Evolutionary conservation across 2,888 invertebrate genomes (phyloP).

Genomic region (Micoletzkya japonica): DNA sequence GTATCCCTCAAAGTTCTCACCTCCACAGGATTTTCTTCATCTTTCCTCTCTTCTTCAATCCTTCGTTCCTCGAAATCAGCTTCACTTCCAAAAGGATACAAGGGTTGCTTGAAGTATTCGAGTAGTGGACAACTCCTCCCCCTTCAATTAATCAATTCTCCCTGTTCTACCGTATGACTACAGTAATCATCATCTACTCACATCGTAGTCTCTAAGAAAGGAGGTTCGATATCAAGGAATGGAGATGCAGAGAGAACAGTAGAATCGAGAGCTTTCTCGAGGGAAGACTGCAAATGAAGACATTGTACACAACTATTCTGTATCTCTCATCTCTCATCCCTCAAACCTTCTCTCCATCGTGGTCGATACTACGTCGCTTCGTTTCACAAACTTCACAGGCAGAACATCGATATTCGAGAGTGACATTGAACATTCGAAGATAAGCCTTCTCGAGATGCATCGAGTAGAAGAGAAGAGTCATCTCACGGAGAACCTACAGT

Average conservation of each 20-base stretch:
- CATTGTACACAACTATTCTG: background rate
- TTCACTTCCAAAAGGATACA: slow-evolving; percentile 40
- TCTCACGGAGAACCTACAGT: slow-evolving; percentile 14
- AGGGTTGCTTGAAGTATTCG: slow-evolving; percentile 62
- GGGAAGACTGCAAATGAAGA: background rate
- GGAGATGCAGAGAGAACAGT: slow-evolving; percentile 80
- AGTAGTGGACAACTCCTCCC: slow-evolving; percentile 70
- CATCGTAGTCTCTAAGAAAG: slow-evolving; percentile 78
- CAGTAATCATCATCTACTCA: slow-evolving; percentile 63
- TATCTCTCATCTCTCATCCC: background rate
- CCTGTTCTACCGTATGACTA: background rate
- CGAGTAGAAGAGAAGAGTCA: slow-evolving; percentile 20
- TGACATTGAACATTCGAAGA: slow-evolving; percentile 65
- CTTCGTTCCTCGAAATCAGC: slow-evolving; percentile 35
- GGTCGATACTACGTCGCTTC: slow-evolving; percentile 40
- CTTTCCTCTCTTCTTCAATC: slow-evolving; percentile 34
- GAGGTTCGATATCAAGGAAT: slow-evolving; percentile 80
- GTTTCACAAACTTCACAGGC: slow-evolving; percentile 43
- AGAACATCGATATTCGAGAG: slow-evolving; percentile 39
- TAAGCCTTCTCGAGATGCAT: slow-evolving; percentile 80
- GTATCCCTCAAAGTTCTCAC: no score
- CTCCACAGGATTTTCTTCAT: no score
- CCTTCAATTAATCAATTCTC: slow-evolving; percentile 20
- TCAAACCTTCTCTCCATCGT: slow-evolving; percentile 36
- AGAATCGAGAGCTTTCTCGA: slow-evolving; percentile 41